These are phyloP conservation scores for Gastracanthus pulcherrimus DNA, from an alignment of 2,888 invertebrate genomes.

Conservation along the genomic window DNA sequence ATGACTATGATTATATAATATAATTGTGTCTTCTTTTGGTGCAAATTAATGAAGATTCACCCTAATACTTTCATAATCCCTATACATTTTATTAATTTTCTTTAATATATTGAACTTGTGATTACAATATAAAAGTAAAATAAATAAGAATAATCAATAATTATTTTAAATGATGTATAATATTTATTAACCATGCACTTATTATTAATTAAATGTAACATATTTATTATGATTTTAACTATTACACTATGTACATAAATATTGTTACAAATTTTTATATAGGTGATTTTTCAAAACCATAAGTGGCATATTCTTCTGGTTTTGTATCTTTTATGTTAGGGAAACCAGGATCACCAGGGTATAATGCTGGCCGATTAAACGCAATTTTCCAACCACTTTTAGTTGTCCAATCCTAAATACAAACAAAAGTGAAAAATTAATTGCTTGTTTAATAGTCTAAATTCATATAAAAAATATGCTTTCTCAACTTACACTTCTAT, in stretches of 20 bases:
- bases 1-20: no score
- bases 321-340: conserved; percentile 82
- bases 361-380: conserved; percentile 79
- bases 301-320: conserved; percentile 84
- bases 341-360: conserved; percentile 86
- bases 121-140: neutral
- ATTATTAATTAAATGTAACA: conserved; percentile 24
- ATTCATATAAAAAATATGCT: conserved; percentile 9
- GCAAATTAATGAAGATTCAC: no score
- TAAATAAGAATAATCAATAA: neutral
- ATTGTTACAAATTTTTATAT: conserved; percentile 74
- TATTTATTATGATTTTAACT: conserved; percentile 41
- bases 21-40: no score
- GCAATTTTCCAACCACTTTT: conserved; percentile 86
- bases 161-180: neutral
- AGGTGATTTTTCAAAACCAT: conserved; percentile 85
- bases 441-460: neutral
- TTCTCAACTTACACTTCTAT: conserved; percentile 83
- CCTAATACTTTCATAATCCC: no score
- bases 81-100: no score
- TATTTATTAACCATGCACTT: neutral
- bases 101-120: no score
- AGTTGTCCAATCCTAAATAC: conserved; percentile 86
- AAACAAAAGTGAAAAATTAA: conserved; percentile 29
- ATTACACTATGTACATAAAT: conserved; percentile 39